Base-by-base conservation (phyloP, 2,797 vertebrate genomes). In the Melanotaenia boesemani region DNA sequence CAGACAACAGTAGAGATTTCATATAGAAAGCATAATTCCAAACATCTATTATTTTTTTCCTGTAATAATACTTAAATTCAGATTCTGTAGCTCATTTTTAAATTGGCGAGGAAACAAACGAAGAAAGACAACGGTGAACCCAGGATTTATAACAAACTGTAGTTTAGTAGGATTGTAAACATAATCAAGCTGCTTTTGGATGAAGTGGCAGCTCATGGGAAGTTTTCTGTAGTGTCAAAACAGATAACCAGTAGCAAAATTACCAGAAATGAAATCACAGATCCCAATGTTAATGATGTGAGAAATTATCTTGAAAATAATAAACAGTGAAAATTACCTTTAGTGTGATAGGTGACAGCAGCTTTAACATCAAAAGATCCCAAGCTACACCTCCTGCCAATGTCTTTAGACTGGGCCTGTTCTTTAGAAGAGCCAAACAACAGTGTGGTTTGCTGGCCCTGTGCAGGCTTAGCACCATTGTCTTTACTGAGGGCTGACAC, bases 311-410 rank as follows among this genome's bases (percentile, higher is more conserved):
- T 67, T 15, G 39, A 1, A 77, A 20, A 12, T 56, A 16, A 76
- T 34, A 34, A 8, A 34, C 3, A 5, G 32, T 63, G 9, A 70
- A 59, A 79, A 5, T 96, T 97, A 98, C 97, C 97, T 98, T 97
- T 97, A 97, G 96, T 96, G 96, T 98, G 97, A 96, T 97, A 98
- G 89, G 96, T 92, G 96, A 98, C 96, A 95, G 97, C 97, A 96
- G 97, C 96, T 95, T 96, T 96, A 92, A 96, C 88, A 88, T 97
- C 96, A 92, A 97, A 97, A 91, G 95, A 93, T 72, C 96, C 95
- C 96, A 95, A 97, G 95, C 95, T 96, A 93, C 95, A 95, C 94
- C 95, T 96, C 83, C 94, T 94, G 95, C 96, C 95, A 95, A 95
- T 94, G 94, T 95, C 95, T 95, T 95, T 96, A 91, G 95, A 92